A percentile compares a stretch with the other conserved stretches of the same genome.
Evolutionary conservation across 2,888 invertebrate genomes (phyloP).

Genomic region (Macropis europaea): DNA sequence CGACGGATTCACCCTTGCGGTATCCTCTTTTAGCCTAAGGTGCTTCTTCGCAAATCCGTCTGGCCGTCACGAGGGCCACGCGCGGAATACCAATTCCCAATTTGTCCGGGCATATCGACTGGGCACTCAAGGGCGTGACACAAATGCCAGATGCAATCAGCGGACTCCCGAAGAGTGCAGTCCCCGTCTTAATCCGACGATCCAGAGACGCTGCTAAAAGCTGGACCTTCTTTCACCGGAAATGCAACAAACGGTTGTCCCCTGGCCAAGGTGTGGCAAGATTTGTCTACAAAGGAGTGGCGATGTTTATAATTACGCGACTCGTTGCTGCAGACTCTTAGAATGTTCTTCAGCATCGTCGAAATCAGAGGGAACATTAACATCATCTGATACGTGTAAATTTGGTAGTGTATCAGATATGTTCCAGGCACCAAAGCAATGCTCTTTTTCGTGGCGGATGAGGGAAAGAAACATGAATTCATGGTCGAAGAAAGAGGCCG

Average conservation of each 20-base stretch:
- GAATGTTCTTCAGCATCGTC: too few species aligned
- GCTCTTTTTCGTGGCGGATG: too few species aligned
- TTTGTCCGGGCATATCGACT: slow-evolving; percentile 79
- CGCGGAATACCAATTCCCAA: slow-evolving; percentile 78
- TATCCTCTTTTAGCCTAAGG: slow-evolving; percentile 60
- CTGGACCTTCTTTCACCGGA: slow-evolving; percentile 11
- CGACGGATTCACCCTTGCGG: slow-evolving; percentile 58
- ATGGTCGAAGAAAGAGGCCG: neutral
- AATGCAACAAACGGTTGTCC: neutral
- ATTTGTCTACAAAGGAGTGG: too few species aligned
- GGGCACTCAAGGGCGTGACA: slow-evolving; percentile 79
- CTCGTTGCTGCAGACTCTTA: too few species aligned
- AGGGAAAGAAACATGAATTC: too few species aligned
- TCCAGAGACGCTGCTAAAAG: slow-evolving; percentile 25
- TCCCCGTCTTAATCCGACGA: slow-evolving; percentile 56
- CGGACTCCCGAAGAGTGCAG: slow-evolving; percentile 57
- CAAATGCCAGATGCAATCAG: slow-evolving; percentile 80
- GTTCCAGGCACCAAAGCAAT: too few species aligned
- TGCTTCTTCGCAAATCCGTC: slow-evolving; percentile 79
- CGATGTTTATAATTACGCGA: too few species aligned
- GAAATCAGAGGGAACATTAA: too few species aligned
- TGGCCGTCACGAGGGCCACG: slow-evolving; percentile 70
- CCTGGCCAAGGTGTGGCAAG: too few species aligned
- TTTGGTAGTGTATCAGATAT: too few species aligned
- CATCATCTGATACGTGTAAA: too few species aligned